Evolutionary conservation across 2,797 vertebrate species (phyloP), one percentile per base, ranked within the genome.

Genomic region (Bradypodion ventrale): DNA sequence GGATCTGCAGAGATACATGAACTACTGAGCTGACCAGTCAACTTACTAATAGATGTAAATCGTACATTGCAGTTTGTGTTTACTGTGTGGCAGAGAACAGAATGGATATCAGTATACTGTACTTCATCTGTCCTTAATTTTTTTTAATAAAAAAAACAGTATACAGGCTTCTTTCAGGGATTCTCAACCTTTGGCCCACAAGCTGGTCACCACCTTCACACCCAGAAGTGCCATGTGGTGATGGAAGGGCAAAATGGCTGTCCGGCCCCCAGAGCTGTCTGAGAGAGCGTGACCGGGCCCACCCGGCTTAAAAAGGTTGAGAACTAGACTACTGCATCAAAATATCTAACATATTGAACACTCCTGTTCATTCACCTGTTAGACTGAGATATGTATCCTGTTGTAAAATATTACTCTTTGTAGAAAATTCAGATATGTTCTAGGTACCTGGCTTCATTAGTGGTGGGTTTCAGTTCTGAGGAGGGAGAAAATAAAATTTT

Each of bases 71-170:
- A 46, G 49, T 74, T 62, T 35, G 13, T 0, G 69, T 46, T 78
- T 19, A 65, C 19, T 16, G 19, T 63, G 74, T 2, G 23, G 60
- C 25, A 62, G 27, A 40, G 78, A 49, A 2, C 12, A 40, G 78
- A 32, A 15, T 0, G 0, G 2, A 78, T 40, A 25, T 1, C 0
- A 46, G n/a, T 37, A 72, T 16, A 60, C 59, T 1, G 44, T 49
- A 75, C 49, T 52, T 75, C 46, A 49, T 78, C 23, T 1, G 19
- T 49, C 19, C 42, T 19, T 32, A 44, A 49, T 6, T 2, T 35
- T n/a, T n/a, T n/a, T n/a, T n/a, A n/a, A 32, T 78, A 78, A 63
- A 42, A n/a, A 42, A 66, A 78, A 32, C 44, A 56, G 46, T 56
- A 56, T 52, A 52, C 49, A 56, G 32, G 27, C 46, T 75, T 10